Conservation (phyloP, 1,140 invertebrate genomes). For the Ostrea denselamellosa region DNA sequence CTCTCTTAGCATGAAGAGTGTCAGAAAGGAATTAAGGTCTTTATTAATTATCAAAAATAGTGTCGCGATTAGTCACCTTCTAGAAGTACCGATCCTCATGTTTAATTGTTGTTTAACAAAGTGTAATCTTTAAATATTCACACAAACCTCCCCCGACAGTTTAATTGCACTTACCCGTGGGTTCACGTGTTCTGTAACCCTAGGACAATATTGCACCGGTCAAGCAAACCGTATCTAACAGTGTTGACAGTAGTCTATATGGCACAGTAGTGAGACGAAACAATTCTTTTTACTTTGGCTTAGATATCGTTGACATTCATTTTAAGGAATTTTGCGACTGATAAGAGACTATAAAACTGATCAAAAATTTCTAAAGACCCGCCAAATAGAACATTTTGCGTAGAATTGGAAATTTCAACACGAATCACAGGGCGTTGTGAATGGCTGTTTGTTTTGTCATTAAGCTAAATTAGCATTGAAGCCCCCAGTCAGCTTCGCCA, state of each 20-base stretch:
- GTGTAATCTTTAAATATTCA: slow-evolving; percentile 37
- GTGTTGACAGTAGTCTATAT: slow-evolving; percentile 14
- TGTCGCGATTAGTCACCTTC: not conserved
- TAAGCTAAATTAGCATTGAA: slow-evolving; percentile 28
- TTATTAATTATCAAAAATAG: slow-evolving; percentile 33
- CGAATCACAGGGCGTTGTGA: not conserved
- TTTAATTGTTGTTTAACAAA: slow-evolving; percentile 45
- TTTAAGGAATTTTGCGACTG: slow-evolving; percentile 11
- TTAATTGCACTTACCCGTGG: slow-evolving; percentile 43
- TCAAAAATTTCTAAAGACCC: slow-evolving; percentile 15
- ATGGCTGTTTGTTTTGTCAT: slow-evolving; percentile 17
- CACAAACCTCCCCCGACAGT: slow-evolving; percentile 17
- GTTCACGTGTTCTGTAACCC: not conserved
- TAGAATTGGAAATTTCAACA: slow-evolving; percentile 27
- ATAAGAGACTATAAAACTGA: slow-evolving; percentile 31
- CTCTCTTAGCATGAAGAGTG: slow-evolving; percentile 11
- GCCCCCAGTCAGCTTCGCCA: not conserved
- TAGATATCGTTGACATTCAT: slow-evolving; percentile 18
- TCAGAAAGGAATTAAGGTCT: slow-evolving; percentile 32
- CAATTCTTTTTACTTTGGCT: not conserved
- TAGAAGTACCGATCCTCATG: slow-evolving; percentile 29
- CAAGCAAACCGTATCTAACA: not conserved
- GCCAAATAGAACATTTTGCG: slow-evolving; percentile 26
- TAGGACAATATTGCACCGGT: slow-evolving; percentile 20
- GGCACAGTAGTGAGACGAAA: not conserved